Evolutionary conservation across 2,797 vertebrate genomes (phyloP).

Genomic region (Enoplosus armatus): DNA sequence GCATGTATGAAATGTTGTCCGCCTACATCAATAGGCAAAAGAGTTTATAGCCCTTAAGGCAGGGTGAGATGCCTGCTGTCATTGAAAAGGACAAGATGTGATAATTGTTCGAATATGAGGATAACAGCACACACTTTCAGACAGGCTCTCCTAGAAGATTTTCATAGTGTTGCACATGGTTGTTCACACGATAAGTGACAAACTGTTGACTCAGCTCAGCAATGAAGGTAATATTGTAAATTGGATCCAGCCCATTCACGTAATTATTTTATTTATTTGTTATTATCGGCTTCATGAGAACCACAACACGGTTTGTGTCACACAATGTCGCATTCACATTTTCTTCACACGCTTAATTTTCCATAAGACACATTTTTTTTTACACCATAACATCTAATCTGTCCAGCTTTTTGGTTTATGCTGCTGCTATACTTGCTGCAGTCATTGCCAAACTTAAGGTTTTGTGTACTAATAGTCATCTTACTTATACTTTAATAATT

Average conservation of each 20-base stretch:
- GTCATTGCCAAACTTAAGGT: background rate
- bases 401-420: conserved; percentile 2
- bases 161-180: background rate
- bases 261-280: conserved; percentile 10
- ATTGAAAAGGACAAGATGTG: background rate
- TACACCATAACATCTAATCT: background rate
- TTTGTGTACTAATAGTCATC: background rate
- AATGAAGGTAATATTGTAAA: conserved; percentile 16
- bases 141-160: no score
- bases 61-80: background rate
- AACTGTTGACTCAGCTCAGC: conserved; percentile 23
- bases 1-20: background rate
- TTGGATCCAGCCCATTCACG: background rate
- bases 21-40: background rate
- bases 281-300: background rate
- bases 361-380: conserved; percentile 2
- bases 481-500: conserved; percentile 2
- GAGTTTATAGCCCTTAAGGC: background rate
- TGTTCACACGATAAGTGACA: background rate
- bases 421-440: background rate
- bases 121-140: background rate
- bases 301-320: background rate
- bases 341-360: background rate
- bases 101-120: background rate
- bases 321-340: background rate